Base-by-base conservation (phyloP, 2,888 invertebrate species). In the Athrips mouffetella region DNA sequence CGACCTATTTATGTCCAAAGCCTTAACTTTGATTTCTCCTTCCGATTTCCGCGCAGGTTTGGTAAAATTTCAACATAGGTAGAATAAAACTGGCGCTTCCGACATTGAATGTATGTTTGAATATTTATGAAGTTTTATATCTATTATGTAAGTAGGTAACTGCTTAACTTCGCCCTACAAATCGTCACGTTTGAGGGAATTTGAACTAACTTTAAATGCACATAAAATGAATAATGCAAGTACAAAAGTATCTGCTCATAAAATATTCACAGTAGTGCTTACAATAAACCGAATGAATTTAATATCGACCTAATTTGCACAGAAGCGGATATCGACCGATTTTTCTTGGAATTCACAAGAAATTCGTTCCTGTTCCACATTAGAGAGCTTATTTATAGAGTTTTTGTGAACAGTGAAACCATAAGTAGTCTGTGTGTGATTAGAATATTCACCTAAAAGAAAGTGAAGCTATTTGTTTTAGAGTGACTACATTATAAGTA, bases 401-500 rank as follows among this genome's bases (percentile, higher is more conserved):
- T 55, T 52, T 65, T 72, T 62, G 68, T 56, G 69, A 67, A 69
- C 61, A 47, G 52, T 48, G 56, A 56, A 60, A 65, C 51, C 51
- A 40, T 11, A 39, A 41, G 49, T 48, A 50, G 44, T 7, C 15
- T 67, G 70, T 67, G 48, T 70, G 71, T 71, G 74, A 61, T 73
- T 71, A 70, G 74, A 74, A 73, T 74, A 60, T 62, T 57, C 49
- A 61, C 56, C 63, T 57, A 53, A 56, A 60, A 58, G 60, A 56
- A 58, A 60, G 58, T 55, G 58, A 63, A 59, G 54, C 49, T 40
- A 31, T 33, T 40, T 48, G 48, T 45, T 47, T 21, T 40, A 48
- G 35, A 46, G 27, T 47, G 53, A 52, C 57, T 56, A 60, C 62
- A 63, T 62, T 45, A 44, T 21, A 44, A 44, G 21, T 29, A 42